A percentile compares a stretch with the other conserved stretches of the same genome.
phyloP scores from a whole-genome alignment of 2,113 vertebrate genomes.

The Reinhardtius hippoglossoides region DNA sequence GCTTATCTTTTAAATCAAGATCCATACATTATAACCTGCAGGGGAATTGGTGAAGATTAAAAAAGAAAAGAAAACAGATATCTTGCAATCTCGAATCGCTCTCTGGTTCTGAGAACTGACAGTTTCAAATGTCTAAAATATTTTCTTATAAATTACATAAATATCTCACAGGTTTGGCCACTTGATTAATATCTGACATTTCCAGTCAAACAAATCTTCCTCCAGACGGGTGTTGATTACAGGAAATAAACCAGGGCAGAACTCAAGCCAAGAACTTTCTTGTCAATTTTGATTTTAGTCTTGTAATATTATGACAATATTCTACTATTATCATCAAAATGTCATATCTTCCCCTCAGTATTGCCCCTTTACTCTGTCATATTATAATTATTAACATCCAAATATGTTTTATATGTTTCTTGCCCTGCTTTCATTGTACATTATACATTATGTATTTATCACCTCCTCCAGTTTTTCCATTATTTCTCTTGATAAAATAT shows the following conservation, averaged over 20 bases:
- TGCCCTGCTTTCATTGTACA: neutral
- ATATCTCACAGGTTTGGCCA: too few species aligned
- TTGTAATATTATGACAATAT: too few species aligned
- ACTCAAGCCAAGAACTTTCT: slow-evolving; percentile 11
- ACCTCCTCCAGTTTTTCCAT: neutral
- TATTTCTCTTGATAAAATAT: slow-evolving; percentile 3
- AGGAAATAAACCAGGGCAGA: neutral
- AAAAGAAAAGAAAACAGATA: too few species aligned
- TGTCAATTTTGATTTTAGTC: too few species aligned
- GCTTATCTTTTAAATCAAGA: too few species aligned
- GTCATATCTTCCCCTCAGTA: too few species aligned
- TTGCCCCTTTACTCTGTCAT: neutral
- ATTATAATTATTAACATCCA: neutral
- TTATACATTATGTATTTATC: neutral
- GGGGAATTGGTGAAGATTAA: too few species aligned
- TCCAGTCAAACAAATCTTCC: neutral
- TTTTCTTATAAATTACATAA: too few species aligned
- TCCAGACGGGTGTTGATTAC: slow-evolving; percentile 21
- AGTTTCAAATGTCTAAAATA: too few species aligned
- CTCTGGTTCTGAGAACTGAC: too few species aligned
- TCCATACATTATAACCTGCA: too few species aligned
- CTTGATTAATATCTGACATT: neutral
- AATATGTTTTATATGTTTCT: neutral
- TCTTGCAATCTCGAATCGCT: too few species aligned
- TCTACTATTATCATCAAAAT: neutral